These are phyloP conservation scores for Aspiorhynchus laticeps DNA, from an alignment of 2,113 vertebrate genomes.

Conservation along the genomic window DNA sequence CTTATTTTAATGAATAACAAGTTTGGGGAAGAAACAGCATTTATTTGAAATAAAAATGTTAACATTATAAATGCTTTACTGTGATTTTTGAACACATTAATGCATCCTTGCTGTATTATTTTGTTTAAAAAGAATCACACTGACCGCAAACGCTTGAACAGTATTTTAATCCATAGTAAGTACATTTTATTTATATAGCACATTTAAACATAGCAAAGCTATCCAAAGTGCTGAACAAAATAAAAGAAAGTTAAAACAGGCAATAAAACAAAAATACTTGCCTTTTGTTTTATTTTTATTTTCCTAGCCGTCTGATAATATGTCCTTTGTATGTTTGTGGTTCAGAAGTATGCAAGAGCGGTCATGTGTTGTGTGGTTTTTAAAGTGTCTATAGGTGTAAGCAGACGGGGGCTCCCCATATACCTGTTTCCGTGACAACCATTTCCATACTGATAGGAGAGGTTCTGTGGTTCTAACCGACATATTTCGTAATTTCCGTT, in stretches of 20 bases:
- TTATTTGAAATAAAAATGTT: no score
- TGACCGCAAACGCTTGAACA: not conserved
- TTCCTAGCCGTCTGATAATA: not conserved
- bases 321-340: constrained; percentile 1
- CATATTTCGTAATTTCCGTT: not conserved
- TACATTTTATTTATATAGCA: no score
- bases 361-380: not conserved
- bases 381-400: not conserved
- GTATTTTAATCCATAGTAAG: no score
- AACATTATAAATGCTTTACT: not conserved
- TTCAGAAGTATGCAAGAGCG: not conserved
- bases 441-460: constrained; percentile 11
- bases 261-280: no score
- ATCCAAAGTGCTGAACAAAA: no score
- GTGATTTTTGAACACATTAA: not conserved
- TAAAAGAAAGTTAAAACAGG: no score
- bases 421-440: constrained; percentile 37
- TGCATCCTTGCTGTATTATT: not conserved
- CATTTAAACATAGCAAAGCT: no score
- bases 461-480: constrained; percentile 2
- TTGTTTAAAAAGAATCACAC: not conserved
- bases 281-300: not conserved
- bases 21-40: no score
- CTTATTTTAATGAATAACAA: no score
- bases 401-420: not conserved